phyloP scores from a whole-genome alignment of 2,888 invertebrate species.

The Palloptera scutellata region DNA sequence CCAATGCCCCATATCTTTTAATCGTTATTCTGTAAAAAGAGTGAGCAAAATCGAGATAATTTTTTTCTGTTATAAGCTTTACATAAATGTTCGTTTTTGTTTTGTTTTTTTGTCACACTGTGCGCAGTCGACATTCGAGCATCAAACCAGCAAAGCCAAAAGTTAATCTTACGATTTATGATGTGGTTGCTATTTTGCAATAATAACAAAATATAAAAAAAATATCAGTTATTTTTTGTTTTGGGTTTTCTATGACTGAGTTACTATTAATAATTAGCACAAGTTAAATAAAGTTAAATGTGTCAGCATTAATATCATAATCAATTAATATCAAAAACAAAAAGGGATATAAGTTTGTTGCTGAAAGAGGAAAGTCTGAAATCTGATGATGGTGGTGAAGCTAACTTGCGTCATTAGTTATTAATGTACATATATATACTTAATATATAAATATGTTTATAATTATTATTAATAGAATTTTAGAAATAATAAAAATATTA shows the following conservation, averaged over 20 bases:
- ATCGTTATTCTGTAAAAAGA: too few species aligned
- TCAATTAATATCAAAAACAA: slow-evolving; percentile 12
- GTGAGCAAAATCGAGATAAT: too few species aligned
- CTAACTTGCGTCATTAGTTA: too few species aligned
- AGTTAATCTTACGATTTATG: slow-evolving; percentile 24
- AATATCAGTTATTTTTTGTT: not conserved
- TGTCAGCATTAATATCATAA: slow-evolving; percentile 32
- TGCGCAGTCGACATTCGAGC: not conserved
- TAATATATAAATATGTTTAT: too few species aligned
- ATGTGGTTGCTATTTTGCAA: not conserved
- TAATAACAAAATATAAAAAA: not conserved
- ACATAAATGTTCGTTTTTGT: too few species aligned
- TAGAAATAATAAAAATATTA: too few species aligned
- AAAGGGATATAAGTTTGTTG: slow-evolving; percentile 13
- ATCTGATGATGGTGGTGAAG: slow-evolving; percentile 14
- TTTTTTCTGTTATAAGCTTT: too few species aligned
- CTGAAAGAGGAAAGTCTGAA: slow-evolving; percentile 7
- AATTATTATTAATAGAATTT: too few species aligned
- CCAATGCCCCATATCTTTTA: too few species aligned
- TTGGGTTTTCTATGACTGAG: not conserved
- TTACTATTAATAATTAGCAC: slow-evolving; percentile 25
- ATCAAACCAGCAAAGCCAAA: not conserved
- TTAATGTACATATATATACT: slow-evolving; percentile 8
- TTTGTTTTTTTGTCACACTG: not conserved
- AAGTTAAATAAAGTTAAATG: slow-evolving; percentile 34